Percentiles rank a stretch among this genome's conserved stretches.
Conservation (phyloP, 23 tunicate species). For the Styela clava region DNA sequence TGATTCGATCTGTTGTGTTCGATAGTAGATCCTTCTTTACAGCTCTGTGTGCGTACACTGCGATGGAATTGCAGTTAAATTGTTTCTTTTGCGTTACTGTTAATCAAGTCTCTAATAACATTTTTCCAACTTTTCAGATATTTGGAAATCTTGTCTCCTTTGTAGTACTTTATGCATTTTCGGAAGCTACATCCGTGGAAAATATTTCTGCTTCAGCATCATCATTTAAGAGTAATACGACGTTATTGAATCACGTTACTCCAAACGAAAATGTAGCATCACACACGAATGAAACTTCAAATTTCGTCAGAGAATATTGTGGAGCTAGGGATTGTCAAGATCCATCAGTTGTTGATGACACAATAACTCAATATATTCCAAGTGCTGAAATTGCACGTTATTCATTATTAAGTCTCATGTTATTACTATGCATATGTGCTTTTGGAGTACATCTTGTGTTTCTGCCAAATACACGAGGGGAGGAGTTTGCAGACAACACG, state of each 20-base stretch:
- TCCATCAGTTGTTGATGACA: slow-evolving; percentile 29
- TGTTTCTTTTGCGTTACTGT: too few species aligned
- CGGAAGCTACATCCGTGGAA: neutral
- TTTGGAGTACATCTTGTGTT: slow-evolving; percentile 20
- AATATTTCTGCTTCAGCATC: neutral
- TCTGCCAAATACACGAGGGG: neutral
- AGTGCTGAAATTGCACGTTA: slow-evolving; percentile 31
- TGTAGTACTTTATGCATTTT: slow-evolving; percentile 39
- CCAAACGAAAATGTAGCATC: neutral
- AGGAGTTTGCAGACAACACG: neutral
- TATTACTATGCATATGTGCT: slow-evolving; percentile 36
- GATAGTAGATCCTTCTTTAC: too few species aligned
- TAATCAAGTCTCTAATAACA: too few species aligned
- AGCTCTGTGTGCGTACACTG: too few species aligned
- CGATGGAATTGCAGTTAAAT: too few species aligned
- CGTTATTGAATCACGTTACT: neutral
- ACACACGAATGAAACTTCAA: neutral
- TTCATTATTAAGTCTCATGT: slow-evolving; percentile 43
- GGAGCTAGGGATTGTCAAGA: slow-evolving; percentile 72
- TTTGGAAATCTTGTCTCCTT: slow-evolving; percentile 56
- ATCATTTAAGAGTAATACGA: neutral
- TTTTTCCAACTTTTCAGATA: too few species aligned
- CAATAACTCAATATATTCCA: slow-evolving; percentile 42
- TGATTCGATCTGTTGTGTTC: too few species aligned
- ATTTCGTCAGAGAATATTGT: neutral